Conservation (phyloP, 2,113 vertebrate genomes). For the Macaca fascicularis region DNA sequence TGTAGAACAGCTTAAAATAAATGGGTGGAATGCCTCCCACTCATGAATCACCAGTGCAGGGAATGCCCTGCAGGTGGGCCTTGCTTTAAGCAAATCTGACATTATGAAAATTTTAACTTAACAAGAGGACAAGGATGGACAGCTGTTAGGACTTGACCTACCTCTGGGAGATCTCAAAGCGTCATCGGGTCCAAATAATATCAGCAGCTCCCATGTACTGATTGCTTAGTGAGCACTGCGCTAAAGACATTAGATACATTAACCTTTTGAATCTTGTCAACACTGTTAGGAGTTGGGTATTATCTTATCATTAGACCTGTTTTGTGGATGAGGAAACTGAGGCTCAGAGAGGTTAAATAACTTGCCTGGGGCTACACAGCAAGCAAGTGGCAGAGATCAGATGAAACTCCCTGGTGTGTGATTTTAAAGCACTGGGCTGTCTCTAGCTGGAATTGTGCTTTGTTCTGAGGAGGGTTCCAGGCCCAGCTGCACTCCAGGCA, state of each 20-base stretch:
- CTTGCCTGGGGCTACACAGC: not conserved
- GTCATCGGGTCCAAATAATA: slow-evolving; percentile 58
- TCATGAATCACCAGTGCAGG: slow-evolving; percentile 50
- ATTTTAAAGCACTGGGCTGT: slow-evolving; percentile 18
- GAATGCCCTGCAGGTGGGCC: slow-evolving; percentile 61
- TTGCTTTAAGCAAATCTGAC: slow-evolving; percentile 56
- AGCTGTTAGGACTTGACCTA: slow-evolving; percentile 55
- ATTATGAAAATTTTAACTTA: slow-evolving; percentile 42
- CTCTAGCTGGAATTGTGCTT: not conserved
- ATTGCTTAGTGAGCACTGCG: not conserved
- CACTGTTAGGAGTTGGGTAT: not conserved
- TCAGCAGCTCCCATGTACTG: not conserved
- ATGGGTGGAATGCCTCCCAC: slow-evolving; percentile 59
- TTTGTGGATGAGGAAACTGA: slow-evolving; percentile 16
- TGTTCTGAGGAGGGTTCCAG: not conserved
- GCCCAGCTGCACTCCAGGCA: not conserved
- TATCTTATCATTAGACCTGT: not conserved
- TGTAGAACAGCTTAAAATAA: slow-evolving; percentile 74
- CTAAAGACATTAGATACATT: slow-evolving; percentile 10
- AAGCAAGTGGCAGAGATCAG: not conserved
- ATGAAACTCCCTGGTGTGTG: not conserved
- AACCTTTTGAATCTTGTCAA: slow-evolving; percentile 36
- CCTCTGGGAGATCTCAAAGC: slow-evolving; percentile 29
- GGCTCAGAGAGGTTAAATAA: slow-evolving; percentile 3
- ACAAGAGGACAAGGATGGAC: not conserved